Base-by-base conservation (phyloP, 35 echinoderm and acorn worm species). In the Nesometra sesokonis region DNA sequence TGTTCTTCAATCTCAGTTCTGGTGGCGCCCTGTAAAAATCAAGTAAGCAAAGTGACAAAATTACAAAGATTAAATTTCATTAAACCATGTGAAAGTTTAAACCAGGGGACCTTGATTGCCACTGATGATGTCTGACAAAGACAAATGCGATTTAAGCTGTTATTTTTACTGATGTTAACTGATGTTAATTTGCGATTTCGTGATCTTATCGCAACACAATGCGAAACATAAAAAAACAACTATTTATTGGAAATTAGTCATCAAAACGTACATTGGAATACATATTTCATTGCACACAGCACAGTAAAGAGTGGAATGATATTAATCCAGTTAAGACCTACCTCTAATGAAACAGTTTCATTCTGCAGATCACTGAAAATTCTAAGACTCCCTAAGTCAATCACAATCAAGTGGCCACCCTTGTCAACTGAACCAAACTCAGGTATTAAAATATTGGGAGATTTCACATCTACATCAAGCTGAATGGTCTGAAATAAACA, bases 381-480 rank as follows among this genome's bases (percentile, higher is more conserved):
- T 79, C 90, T 90, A 23, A 99, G 88, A 84, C 96, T 99, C 52
- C 96, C 96, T 31, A 99, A 84, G 82, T 99, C 96, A 33, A 99
- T 47, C 23, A 99, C 90, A 35, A 99, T 79, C 0, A 92, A 90
- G 36, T 99, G 93, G 5, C 96, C 96, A 35, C 90, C 93, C 43
- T 87, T 85, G 34, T 99, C 96, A 76, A 94, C 30, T 47, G 83
- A 85, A 27, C 96, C 96, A 86, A 85, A 87, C 81, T 99, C 96
- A n/a, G 96, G 96, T 47, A 99, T 99, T 78, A 99, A 92, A 77
- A 99, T 86, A 47, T 99, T 94, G 0, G 96, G 96, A 31, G 96
- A 99, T 35, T 99, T 94, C 47, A 99, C 82, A 88, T 94, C 96
- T 85, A 99, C 47, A 36, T 99, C 93, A 13, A 99, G 38, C 77